Conservation (phyloP, 2,113 vertebrate species). For the Sus scrofa region DNA sequence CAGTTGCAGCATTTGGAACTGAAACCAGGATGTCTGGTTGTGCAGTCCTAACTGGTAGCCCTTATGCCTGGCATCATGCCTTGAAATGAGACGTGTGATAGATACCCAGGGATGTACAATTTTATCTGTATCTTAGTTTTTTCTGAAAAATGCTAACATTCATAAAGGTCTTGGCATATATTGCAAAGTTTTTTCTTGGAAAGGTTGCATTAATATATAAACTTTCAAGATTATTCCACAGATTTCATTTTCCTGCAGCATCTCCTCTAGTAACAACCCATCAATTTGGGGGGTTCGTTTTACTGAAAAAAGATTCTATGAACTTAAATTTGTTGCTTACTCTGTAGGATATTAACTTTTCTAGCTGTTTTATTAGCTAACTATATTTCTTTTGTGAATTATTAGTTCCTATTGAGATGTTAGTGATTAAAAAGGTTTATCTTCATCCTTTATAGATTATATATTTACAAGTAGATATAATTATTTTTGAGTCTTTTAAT, state of each 20-base stretch:
- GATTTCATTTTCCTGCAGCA: not conserved
- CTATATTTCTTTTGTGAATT: slow-evolving; percentile 17
- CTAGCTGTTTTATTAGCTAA: not conserved
- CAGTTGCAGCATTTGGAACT: not conserved
- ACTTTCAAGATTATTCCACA: not conserved
- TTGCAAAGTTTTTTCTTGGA: not conserved
- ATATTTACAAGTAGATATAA: not conserved
- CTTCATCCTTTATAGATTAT: not conserved
- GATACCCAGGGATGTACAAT: not conserved
- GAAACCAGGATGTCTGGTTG: not conserved
- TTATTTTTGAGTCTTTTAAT: not conserved
- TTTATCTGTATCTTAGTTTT: not conserved
- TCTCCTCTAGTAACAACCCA: not conserved
- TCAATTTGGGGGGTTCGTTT: not conserved
- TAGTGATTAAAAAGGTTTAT: not conserved
- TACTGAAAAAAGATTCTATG: not conserved
- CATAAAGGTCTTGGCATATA: not conserved
- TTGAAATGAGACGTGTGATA: not conserved
- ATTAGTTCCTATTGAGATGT: not conserved
- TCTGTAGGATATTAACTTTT: not conserved
- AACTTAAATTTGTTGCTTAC: not conserved
- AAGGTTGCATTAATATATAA: not conserved
- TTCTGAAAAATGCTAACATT: not conserved
- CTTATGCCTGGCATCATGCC: not conserved
- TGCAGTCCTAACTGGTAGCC: not conserved